A percentile compares a stretch with the other conserved stretches of the same genome.
Conservation (phyloP, 1,140 invertebrate genomes). For the Saxidomus purpurata region DNA sequence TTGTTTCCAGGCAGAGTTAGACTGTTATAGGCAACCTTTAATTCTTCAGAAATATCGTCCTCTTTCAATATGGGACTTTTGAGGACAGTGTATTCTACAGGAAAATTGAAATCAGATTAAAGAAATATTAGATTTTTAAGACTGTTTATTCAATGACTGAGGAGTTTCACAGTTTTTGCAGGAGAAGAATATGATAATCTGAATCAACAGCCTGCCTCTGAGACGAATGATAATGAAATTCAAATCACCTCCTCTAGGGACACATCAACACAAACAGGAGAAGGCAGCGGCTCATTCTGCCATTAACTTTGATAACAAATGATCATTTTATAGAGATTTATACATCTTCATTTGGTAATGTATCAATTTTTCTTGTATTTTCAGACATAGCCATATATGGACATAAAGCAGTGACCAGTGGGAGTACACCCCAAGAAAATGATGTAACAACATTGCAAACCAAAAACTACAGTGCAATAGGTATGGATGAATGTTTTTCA, state of each 20-base stretch:
- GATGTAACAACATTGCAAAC: not conserved
- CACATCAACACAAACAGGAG: not conserved
- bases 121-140: too few relatives aligned
- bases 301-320: not conserved
- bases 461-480: not conserved
- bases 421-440: not conserved
- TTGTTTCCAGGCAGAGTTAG: too few relatives aligned
- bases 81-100: too few relatives aligned
- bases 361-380: not conserved
- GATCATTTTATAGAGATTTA: not conserved
- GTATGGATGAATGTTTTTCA: not conserved
- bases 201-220: not conserved
- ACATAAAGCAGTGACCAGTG: conserved; percentile 2
- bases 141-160: too few relatives aligned
- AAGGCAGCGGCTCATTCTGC: not conserved
- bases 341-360: not conserved
- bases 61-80: too few relatives aligned
- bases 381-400: conserved; percentile 4
- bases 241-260: not conserved
- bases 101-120: too few relatives aligned
- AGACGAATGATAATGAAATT: not conserved
- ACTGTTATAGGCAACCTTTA: too few relatives aligned
- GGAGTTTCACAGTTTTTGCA: not conserved
- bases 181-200: too few relatives aligned
- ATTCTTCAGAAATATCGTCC: too few relatives aligned